phyloP scores from a whole-genome alignment of 2,113 vertebrate genomes.

The Setophaga petechia region DNA sequence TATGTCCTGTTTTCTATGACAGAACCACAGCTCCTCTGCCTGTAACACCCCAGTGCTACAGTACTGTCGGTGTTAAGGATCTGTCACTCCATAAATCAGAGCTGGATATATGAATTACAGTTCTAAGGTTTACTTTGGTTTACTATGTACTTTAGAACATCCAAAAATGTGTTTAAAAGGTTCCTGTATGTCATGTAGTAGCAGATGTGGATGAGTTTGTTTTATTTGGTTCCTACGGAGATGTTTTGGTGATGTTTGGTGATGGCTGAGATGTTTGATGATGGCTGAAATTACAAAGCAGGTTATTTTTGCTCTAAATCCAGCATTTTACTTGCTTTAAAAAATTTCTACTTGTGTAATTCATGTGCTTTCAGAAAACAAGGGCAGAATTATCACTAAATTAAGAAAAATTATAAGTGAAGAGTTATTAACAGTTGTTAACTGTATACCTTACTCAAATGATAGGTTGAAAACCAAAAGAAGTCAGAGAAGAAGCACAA shows the following conservation, averaged over 20 bases:
- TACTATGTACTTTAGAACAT: neutral
- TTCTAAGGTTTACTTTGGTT: neutral
- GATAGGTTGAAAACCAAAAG: conserved; percentile 77
- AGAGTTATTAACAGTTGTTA: neutral
- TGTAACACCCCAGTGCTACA: neutral
- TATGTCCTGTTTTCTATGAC: neutral
- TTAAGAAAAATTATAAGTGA: neutral
- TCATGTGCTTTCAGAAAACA: neutral
- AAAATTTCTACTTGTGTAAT: neutral
- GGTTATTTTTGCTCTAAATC: neutral
- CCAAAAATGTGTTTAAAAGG: neutral
- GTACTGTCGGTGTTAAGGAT: neutral
- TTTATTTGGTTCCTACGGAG: neutral
- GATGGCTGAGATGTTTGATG: neutral
- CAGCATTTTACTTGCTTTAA: neutral
- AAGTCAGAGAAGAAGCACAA: conserved; percentile 72
- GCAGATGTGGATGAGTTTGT: neutral
- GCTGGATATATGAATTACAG: neutral
- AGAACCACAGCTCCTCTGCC: neutral
- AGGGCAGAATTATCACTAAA: neutral
- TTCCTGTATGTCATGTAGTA: neutral
- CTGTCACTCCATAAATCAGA: neutral
- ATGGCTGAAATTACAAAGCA: neutral
- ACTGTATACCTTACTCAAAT: neutral
- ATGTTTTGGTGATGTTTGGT: neutral